phyloP scores from a whole-genome alignment of 2,888 invertebrate genomes.

The Drosophila borborema region DNA sequence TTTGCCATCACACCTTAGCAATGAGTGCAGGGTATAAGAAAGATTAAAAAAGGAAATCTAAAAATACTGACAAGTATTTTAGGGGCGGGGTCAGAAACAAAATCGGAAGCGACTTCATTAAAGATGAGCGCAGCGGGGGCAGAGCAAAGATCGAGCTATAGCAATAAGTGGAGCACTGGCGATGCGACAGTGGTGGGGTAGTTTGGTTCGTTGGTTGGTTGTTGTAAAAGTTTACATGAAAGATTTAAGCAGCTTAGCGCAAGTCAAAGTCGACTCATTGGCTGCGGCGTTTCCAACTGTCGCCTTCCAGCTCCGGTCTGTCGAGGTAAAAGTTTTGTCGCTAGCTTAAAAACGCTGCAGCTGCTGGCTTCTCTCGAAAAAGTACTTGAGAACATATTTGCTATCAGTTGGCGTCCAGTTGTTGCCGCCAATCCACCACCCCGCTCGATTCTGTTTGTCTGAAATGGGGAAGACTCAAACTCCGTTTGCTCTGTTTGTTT shows the following conservation, averaged over 20 bases:
- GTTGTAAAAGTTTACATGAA: constrained; percentile 75
- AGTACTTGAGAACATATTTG: constrained; percentile 80
- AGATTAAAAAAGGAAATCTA: background rate
- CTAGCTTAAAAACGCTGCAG: constrained; percentile 75
- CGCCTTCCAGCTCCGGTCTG: constrained; percentile 19
- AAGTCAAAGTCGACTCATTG: constrained; percentile 66
- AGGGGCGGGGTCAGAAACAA: constrained; percentile 15
- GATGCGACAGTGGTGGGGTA: background rate
- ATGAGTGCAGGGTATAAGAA: background rate
- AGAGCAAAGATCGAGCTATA: constrained; percentile 61
- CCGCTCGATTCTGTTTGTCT: constrained; percentile 12
- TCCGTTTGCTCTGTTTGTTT: constrained; percentile 50
- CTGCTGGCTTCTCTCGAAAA: constrained; percentile 27
- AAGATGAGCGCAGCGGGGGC: constrained; percentile 43
- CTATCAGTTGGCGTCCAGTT: constrained; percentile 81
- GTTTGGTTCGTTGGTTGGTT: background rate
- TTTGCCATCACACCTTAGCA: too few species aligned
- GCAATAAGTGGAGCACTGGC: constrained; percentile 20
- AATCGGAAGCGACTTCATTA: constrained; percentile 71
- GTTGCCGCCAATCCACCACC: constrained; percentile 23
- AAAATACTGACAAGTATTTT: constrained; percentile 32
- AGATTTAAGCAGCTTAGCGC: constrained; percentile 79
- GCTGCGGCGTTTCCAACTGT: constrained; percentile 26
- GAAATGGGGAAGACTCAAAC: constrained; percentile 6
- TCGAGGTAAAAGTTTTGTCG: constrained; percentile 72